A percentile compares a stretch with the other conserved stretches of the same genome.
phyloP scores from a whole-genome alignment of 1,140 invertebrate genomes.

The Plectrocnemia conspersa region DNA sequence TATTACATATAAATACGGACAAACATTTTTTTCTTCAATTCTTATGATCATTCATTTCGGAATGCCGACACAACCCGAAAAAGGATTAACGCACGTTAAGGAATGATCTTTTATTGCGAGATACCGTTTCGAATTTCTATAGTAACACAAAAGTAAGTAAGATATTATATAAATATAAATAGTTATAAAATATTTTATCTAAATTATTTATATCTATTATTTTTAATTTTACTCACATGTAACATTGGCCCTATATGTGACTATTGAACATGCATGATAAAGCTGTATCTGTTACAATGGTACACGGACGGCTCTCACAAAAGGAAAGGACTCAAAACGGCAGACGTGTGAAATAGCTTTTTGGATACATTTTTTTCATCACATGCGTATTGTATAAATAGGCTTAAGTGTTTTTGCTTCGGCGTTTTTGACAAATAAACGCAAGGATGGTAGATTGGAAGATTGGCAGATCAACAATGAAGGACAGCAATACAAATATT shows the following conservation, averaged over 20 bases:
- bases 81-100: constrained; percentile 31
- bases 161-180: background rate
- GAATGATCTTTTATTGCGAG: constrained; percentile 30
- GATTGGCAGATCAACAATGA: constrained; percentile 21
- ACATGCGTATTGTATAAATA: constrained; percentile 22
- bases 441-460: constrained; percentile 3
- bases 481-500: constrained; percentile 20
- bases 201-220: background rate
- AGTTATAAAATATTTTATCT: background rate
- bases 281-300: constrained; percentile 22
- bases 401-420: constrained; percentile 25
- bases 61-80: constrained; percentile 24
- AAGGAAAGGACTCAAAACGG: constrained; percentile 17
- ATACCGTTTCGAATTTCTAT: constrained; percentile 14
- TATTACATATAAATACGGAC: background rate
- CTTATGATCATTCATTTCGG: background rate
- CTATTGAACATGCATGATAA: constrained; percentile 7
- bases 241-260: background rate
- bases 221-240: background rate
- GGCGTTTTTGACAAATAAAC: constrained; percentile 13
- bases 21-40: constrained; percentile 9
- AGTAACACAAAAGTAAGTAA: background rate
- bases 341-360: constrained; percentile 19
- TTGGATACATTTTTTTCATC: constrained; percentile 15
- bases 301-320: constrained; percentile 3